Percentiles rank a stretch among this genome's conserved stretches.
Evolutionary conservation across 2,797 vertebrate species (phyloP).

Genomic region (Bovichtus diacanthus): DNA sequence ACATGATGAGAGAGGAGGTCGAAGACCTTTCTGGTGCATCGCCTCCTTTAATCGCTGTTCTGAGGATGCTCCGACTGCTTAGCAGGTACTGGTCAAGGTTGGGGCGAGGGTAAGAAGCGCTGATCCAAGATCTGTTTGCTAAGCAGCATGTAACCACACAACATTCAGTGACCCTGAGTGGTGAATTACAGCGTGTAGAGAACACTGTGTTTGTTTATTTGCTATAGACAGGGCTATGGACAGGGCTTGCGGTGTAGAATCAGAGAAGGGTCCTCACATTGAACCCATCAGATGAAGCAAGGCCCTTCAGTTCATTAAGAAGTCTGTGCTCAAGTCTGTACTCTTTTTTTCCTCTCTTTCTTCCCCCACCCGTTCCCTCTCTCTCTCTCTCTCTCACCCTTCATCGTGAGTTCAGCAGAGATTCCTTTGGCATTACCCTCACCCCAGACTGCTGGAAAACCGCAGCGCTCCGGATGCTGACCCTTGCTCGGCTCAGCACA

Average conservation of each 20-base stretch:
- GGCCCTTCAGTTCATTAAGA: constrained; percentile 76
- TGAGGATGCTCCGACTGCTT: constrained; percentile 76
- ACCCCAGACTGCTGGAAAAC: constrained; percentile 77
- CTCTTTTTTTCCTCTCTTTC: constrained; percentile 33
- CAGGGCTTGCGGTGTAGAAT: constrained; percentile 71
- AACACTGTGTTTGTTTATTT: constrained; percentile 78
- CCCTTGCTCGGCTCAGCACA: constrained; percentile 76
- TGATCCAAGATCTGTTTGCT: constrained; percentile 80
- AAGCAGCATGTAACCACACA: constrained; percentile 80
- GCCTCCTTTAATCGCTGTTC: constrained; percentile 79
- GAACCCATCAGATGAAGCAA: constrained; percentile 75
- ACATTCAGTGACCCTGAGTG: constrained; percentile 80
- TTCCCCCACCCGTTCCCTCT: not conserved
- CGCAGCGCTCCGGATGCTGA: constrained; percentile 78
- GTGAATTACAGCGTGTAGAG: constrained; percentile 77
- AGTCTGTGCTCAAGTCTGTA: constrained; percentile 60
- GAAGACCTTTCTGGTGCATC: constrained; percentile 67
- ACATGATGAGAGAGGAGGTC: constrained; percentile 84
- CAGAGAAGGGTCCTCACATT: constrained; percentile 66
- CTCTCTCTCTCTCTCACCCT: constrained; percentile 43
- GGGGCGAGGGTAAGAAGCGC: constrained; percentile 75
- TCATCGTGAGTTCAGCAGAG: constrained; percentile 71
- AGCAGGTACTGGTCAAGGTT: constrained; percentile 83
- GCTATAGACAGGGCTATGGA: constrained; percentile 44
- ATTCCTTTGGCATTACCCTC: constrained; percentile 81